phyloP scores from a whole-genome alignment of 2,888 invertebrate species.

The Leptinotarsa juncta region DNA sequence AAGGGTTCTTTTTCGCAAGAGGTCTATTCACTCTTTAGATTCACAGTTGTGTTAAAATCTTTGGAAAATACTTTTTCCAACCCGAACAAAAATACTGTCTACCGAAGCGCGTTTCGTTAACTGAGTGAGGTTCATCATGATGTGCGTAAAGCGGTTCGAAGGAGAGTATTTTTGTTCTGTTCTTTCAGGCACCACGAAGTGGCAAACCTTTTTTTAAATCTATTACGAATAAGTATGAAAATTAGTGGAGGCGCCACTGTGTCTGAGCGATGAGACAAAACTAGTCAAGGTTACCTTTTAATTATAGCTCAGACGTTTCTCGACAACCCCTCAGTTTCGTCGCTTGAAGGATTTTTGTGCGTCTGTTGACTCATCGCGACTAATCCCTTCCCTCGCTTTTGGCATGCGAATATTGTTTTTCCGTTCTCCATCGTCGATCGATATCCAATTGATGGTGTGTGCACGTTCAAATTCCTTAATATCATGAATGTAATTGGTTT shows the following conservation, averaged over 20 bases:
- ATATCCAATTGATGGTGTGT: neutral
- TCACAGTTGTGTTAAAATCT: too few relatives aligned
- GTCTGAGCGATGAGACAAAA: slow-evolving; percentile 15
- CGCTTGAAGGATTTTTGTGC: slow-evolving; percentile 30
- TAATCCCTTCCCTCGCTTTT: slow-evolving; percentile 10
- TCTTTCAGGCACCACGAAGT: too few relatives aligned
- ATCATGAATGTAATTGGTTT: neutral
- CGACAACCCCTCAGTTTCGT: slow-evolving; percentile 6
- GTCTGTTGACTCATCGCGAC: slow-evolving; percentile 33
- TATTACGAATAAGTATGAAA: neutral
- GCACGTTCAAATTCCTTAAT: neutral
- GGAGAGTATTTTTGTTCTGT: too few relatives aligned
- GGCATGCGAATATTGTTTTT: slow-evolving; percentile 3
- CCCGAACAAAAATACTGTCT: too few relatives aligned
- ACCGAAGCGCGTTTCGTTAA: too few relatives aligned
- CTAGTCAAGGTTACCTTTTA: slow-evolving; percentile 19
- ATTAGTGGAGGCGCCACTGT: slow-evolving; percentile 6
- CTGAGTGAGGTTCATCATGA: too few relatives aligned
- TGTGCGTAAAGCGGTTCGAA: too few relatives aligned
- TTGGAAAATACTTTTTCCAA: too few relatives aligned
- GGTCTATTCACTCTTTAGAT: too few relatives aligned
- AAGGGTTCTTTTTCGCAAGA: too few relatives aligned
- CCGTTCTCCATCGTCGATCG: neutral
- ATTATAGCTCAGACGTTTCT: slow-evolving; percentile 18
- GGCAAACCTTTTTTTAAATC: too few relatives aligned